Evolutionary conservation across 2,797 vertebrate species (phyloP).

Genomic region (Falco columbarius): DNA sequence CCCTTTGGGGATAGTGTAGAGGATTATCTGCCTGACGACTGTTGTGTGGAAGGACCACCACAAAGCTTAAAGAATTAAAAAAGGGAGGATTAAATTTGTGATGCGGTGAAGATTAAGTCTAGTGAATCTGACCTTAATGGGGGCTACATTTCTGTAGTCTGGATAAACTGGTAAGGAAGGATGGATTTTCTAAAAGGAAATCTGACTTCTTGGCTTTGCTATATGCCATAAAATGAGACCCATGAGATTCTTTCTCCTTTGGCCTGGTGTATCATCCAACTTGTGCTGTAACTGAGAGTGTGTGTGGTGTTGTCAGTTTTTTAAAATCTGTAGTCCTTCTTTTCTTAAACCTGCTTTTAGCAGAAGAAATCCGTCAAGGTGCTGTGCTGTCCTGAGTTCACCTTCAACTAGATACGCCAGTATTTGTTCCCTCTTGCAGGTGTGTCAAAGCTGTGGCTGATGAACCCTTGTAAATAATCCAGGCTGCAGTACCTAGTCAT

Average conservation of each 20-base stretch:
- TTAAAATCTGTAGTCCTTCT: not conserved
- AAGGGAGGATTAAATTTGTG: not conserved
- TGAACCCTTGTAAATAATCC: not conserved
- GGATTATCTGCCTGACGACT: not conserved
- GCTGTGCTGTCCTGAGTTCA: conserved; percentile 26
- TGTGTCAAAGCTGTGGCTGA: conserved; percentile 5
- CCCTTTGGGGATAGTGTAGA: not conserved
- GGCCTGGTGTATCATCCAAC: not conserved
- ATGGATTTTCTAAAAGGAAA: not conserved
- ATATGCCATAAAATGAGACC: not conserved
- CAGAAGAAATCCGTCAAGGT: not conserved
- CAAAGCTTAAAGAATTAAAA: not conserved
- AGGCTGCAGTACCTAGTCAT: not conserved
- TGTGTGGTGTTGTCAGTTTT: not conserved
- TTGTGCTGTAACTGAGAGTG: not conserved
- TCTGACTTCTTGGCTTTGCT: not conserved
- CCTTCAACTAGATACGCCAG: not conserved
- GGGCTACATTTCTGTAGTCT: not conserved
- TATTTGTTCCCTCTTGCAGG: not conserved
- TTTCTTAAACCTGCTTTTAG: not conserved
- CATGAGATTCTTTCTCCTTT: not conserved
- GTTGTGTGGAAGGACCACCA: not conserved
- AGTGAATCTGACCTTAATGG: not conserved
- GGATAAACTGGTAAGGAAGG: not conserved
- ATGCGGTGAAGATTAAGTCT: not conserved